Evolutionary conservation across 2,113 vertebrate species (phyloP).

Genomic region (Hippopotamus amphibius): DNA sequence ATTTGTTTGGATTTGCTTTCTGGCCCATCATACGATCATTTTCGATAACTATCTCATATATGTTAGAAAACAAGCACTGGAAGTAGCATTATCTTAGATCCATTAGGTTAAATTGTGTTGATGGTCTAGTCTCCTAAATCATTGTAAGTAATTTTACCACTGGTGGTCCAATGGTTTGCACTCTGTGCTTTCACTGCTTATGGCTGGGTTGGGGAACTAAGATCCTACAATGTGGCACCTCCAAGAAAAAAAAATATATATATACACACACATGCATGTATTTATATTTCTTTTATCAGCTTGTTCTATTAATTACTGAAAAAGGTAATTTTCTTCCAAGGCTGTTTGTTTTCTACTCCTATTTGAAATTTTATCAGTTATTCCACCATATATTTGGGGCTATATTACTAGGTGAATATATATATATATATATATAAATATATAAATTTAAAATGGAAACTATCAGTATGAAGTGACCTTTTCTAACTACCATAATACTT

Average conservation of each 20-base stretch:
- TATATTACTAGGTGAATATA: neutral
- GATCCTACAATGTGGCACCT: neutral
- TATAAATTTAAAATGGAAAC: slow-evolving; percentile 23
- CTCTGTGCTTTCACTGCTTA: neutral
- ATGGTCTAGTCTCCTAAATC: neutral
- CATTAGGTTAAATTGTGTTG: neutral
- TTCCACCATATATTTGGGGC: neutral
- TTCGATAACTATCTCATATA: neutral
- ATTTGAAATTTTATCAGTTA: neutral
- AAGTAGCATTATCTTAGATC: neutral
- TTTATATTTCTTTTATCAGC: neutral
- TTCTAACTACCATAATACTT: neutral
- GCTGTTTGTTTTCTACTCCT: neutral
- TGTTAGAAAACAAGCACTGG: neutral
- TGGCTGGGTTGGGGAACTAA: neutral
- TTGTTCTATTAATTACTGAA: neutral
- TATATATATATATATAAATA: neutral
- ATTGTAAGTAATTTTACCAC: neutral
- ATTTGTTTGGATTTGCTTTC: neutral
- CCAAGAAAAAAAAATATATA: no score
- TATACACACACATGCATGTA: neutral
- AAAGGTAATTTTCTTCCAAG: neutral
- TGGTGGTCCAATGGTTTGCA: neutral
- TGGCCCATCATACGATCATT: neutral
- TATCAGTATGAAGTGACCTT: neutral